Base-by-base conservation (phyloP, 2,797 vertebrate species). In the Melanitta fusca region DNA sequence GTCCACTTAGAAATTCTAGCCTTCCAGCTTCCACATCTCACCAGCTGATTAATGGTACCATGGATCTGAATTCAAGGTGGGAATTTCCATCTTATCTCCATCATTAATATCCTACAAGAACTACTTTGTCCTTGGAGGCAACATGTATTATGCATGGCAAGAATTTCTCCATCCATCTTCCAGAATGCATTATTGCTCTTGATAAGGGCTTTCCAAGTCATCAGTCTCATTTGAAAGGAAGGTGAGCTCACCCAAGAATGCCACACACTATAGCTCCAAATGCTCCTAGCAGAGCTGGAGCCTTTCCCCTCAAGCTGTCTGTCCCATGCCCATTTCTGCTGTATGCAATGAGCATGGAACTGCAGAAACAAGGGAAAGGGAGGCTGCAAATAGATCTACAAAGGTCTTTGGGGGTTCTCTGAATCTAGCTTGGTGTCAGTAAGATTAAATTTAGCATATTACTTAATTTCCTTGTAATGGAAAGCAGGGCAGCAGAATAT, bases 111-210 rank as follows among this genome's bases (percentile, higher is more conserved):
- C 65, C 54, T 36, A n/a, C 20, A 45, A 65, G 45, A 95, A 62
- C 57, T 51, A 54, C 72, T 94, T 81, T 84, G 80, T 88, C 89
- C 89, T 53, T 84, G 54, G 78, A 18, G 45, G 6, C 39, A 73
- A 39, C 38, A 86, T 84, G 54, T 43, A 90, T 96, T 95, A 93
- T 83, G 75, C 70, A 96, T 62, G 54, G n/a, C 70, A 90, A 91
- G 51, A 80, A 86, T 69, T 80, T 88, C 73, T 91, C 89, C 69
- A 93, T 86, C 70, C 85, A 53, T 86, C 80, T 75, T 95, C 75
- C 89, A 72, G 69, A 93, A 91, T 32, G 41, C 58, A 73, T 90
- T 72, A 88, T 72, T n/a, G 15, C 66, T 81, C 70, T 62, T 0
- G 3, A 47, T 69, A 62, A 93, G 58, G 70, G 73, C 66, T 95